phyloP scores from a whole-genome alignment of 2,888 invertebrate genomes.

The Volucella inflata region DNA sequence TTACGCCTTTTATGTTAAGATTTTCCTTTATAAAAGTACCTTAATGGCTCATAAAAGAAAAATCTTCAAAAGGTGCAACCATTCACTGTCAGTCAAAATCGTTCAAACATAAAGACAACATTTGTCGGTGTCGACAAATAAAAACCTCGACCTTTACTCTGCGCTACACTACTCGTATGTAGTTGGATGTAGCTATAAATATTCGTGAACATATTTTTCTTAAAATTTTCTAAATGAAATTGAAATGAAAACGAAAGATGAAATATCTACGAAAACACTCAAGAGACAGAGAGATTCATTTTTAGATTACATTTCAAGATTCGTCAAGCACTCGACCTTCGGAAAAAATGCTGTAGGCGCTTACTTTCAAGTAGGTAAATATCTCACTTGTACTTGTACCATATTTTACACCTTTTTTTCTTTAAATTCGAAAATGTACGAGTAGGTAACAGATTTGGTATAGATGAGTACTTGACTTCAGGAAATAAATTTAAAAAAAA shows the following conservation, averaged over 20 bases:
- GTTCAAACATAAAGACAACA: neutral
- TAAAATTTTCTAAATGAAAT: neutral
- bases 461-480: too few species aligned
- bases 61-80: conserved; percentile 24
- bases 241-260: neutral
- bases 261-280: conserved; percentile 12
- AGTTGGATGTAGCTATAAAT: too few species aligned
- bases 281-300: conserved; percentile 2
- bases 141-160: too few species aligned
- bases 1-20: too few species aligned
- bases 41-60: conserved; percentile 6
- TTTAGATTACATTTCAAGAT: conserved; percentile 42
- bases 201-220: too few species aligned
- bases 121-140: too few species aligned
- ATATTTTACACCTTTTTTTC: too few species aligned
- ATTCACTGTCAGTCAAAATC: conserved; percentile 15
- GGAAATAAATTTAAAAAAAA: too few species aligned
- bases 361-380: neutral
- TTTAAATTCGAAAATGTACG: too few species aligned
- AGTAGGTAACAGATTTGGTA: too few species aligned
- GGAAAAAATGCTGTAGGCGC: conserved; percentile 38
- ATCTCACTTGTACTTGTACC: too few species aligned
- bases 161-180: too few species aligned
- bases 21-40: neutral
- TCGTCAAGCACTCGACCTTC: conserved; percentile 55